phyloP scores from a whole-genome alignment of 2,888 invertebrate species.

The Phortica magna region DNA sequence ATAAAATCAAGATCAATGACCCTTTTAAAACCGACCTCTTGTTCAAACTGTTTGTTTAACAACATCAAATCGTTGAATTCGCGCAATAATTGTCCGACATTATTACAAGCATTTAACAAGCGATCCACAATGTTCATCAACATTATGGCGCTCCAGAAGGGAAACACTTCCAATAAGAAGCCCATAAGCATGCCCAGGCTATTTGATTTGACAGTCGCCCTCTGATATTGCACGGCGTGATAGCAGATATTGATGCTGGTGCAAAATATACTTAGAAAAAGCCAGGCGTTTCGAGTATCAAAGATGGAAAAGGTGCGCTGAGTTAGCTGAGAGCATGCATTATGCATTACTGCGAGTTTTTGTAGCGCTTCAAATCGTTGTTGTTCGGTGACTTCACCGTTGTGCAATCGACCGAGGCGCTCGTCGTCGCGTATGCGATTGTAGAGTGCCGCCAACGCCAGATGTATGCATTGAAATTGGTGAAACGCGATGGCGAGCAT shows the following conservation, averaged over 20 bases:
- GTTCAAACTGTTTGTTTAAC: conserved; percentile 35
- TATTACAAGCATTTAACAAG: conserved; percentile 52
- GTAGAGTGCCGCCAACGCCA: not conserved
- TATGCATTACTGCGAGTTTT: conserved; percentile 23
- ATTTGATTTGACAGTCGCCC: conserved; percentile 42
- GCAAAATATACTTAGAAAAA: conserved; percentile 51
- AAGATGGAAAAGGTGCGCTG: conserved; percentile 13
- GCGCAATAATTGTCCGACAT: conserved; percentile 42
- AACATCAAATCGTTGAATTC: conserved; percentile 49
- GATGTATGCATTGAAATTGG: conserved; percentile 14
- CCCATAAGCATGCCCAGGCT: conserved; percentile 39
- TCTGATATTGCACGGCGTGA: conserved; percentile 53
- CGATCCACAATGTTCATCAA: conserved; percentile 52
- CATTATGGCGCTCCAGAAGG: conserved; percentile 38
- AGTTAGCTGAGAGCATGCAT: conserved; percentile 31
- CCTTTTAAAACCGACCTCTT: conserved; percentile 47
- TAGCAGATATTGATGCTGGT: conserved; percentile 55
- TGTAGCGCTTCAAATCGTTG: not conserved
- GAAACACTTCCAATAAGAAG: conserved; percentile 37
- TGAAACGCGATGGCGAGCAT: not conserved
- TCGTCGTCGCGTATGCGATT: not conserved
- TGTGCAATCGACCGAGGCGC: not conserved
- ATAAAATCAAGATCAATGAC: not conserved
- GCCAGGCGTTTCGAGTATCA: conserved; percentile 9
- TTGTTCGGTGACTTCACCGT: not conserved